phyloP scores from a whole-genome alignment of 1,140 invertebrate species.

The Patella vulgata region DNA sequence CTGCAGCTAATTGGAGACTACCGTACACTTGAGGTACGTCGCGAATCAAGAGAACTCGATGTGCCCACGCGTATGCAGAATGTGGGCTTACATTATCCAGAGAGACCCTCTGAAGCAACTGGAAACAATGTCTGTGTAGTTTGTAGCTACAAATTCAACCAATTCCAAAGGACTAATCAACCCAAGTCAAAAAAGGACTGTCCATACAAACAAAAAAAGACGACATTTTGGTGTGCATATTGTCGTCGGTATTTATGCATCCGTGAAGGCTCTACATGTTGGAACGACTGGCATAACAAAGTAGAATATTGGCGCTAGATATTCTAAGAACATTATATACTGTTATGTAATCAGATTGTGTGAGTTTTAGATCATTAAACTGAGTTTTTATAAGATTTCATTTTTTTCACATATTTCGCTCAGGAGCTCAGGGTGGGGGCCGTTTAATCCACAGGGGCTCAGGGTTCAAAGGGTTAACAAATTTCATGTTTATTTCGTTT shows the following conservation, averaged over 20 bases:
- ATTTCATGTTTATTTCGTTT: not conserved
- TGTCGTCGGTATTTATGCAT: constrained; percentile 1
- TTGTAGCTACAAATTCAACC: constrained; percentile 14
- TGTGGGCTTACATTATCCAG: constrained; percentile 1
- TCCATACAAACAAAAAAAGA: constrained; percentile 9
- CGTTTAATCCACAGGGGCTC: too few relatives aligned
- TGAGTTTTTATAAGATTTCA: too few relatives aligned
- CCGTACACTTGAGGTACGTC: not conserved
- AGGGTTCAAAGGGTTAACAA: too few relatives aligned
- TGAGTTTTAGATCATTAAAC: too few relatives aligned
- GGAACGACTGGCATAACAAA: too few relatives aligned
- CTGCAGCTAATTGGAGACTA: constrained; percentile 14
- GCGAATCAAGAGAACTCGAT: not conserved
- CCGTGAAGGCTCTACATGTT: too few relatives aligned
- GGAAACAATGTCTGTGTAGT: constrained; percentile 19
- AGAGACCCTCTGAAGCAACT: not conserved
- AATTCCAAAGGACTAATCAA: not conserved
- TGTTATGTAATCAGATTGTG: too few relatives aligned
- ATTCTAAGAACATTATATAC: too few relatives aligned
- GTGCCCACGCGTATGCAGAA: not conserved
- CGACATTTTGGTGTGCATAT: constrained; percentile 3
- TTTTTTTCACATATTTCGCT: too few relatives aligned
- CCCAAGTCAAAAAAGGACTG: not conserved
- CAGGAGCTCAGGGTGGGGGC: too few relatives aligned
- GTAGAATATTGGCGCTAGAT: too few relatives aligned